A percentile compares a stretch with the other conserved stretches of the same genome.
Conservation (phyloP, 2,888 invertebrate species). For the Leptinotarsa juncta region DNA sequence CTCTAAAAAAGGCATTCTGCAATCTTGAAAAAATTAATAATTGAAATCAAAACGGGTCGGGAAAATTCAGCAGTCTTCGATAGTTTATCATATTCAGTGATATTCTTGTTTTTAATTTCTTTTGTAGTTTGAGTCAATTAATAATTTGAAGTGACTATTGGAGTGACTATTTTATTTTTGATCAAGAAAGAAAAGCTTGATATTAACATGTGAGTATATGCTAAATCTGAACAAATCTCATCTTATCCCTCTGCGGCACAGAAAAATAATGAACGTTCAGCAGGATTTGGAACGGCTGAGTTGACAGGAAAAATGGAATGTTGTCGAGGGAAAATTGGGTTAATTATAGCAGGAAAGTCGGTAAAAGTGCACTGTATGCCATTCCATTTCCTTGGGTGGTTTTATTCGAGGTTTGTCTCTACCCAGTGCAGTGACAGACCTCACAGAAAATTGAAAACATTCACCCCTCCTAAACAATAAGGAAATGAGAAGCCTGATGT, state of each 20-base stretch:
- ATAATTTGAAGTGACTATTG: not conserved
- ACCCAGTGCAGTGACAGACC: not conserved
- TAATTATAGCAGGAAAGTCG: not conserved
- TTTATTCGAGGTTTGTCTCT: not conserved
- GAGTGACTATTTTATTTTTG: not conserved
- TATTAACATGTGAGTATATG: not conserved
- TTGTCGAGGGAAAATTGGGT: not conserved
- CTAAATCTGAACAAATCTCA: slow-evolving; percentile 1
- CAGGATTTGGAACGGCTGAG: not conserved
- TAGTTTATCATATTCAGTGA: too few species aligned
- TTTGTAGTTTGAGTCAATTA: too few species aligned
- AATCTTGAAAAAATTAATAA: too few species aligned
- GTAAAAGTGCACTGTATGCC: not conserved
- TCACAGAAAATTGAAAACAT: not conserved
- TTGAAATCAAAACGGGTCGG: too few species aligned
- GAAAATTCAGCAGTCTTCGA: too few species aligned
- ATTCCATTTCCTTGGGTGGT: not conserved
- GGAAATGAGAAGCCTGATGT: too few species aligned
- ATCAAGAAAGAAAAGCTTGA: not conserved
- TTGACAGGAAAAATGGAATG: not conserved
- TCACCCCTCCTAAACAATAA: too few species aligned
- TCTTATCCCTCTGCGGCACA: not conserved
- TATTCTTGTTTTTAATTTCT: too few species aligned
- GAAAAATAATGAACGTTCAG: not conserved
- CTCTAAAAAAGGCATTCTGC: too few species aligned